These are phyloP conservation scores for Illadopsis cleaveri DNA, from an alignment of 2,113 vertebrate species.

Conservation along the genomic window DNA sequence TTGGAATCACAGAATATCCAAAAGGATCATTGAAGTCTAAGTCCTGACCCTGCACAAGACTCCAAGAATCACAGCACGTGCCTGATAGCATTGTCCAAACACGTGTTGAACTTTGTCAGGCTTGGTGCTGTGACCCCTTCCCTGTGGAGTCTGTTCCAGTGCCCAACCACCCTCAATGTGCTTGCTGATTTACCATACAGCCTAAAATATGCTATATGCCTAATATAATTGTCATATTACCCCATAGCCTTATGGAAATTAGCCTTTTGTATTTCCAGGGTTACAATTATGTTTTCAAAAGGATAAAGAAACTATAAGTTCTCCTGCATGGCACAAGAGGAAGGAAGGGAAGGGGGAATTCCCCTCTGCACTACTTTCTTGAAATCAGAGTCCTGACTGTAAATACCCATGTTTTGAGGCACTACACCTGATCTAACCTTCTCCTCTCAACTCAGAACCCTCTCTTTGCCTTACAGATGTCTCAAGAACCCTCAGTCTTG, in stretches of 20 bases:
- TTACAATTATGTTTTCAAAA: background rate
- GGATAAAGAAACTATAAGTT: background rate
- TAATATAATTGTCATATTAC: background rate
- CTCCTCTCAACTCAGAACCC: background rate
- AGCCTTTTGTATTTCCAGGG: background rate
- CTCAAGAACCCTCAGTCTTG: background rate
- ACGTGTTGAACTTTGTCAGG: background rate
- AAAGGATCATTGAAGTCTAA: background rate
- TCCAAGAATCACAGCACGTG: accelerated
- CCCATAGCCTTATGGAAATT: background rate
- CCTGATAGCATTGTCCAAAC: background rate
- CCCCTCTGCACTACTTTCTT: background rate
- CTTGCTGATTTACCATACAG: background rate
- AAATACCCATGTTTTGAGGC: background rate
- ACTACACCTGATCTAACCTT: background rate
- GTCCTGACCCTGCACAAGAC: background rate
- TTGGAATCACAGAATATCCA: background rate
- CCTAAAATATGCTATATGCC: background rate
- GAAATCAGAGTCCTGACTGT: background rate
- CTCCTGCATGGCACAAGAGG: background rate
- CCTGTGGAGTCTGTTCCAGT: background rate
- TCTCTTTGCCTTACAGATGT: background rate
- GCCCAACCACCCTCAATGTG: background rate
- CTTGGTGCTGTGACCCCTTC: background rate
- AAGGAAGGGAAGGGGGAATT: background rate